These are phyloP conservation scores for Phacellophora camtschatica DNA, from an alignment of 30 jellyfish, hydroid and myxozoan species.

Conservation along the genomic window DNA sequence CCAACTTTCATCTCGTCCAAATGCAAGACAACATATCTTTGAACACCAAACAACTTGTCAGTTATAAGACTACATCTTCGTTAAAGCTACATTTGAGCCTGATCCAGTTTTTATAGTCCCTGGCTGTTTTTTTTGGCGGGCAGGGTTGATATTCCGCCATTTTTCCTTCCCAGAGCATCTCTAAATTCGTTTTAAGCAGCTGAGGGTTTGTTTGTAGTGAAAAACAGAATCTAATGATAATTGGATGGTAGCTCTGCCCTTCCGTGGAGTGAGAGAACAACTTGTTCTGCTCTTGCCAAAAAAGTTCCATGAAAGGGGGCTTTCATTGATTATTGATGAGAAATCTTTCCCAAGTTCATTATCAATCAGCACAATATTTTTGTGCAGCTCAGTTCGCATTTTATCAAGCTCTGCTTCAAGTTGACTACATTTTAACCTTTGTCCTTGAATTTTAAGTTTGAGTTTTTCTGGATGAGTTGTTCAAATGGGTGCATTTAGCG, in stretches of 20 bases:
- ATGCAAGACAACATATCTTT: slow-evolving; percentile 1
- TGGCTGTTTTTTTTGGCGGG: slow-evolving; percentile 64
- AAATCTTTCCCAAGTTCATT: not conserved
- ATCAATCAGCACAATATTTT: not conserved
- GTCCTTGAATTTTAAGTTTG: slow-evolving; percentile 40
- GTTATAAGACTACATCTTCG: not conserved
- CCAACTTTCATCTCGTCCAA: slow-evolving; percentile 21
- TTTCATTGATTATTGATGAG: not conserved
- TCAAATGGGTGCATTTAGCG: slow-evolving; percentile 29
- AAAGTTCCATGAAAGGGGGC: slow-evolving; percentile 74
- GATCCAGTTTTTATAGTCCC: slow-evolving; percentile 49
- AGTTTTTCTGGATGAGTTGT: slow-evolving; percentile 39
- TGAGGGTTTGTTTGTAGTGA: slow-evolving; percentile 56
- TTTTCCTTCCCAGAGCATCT: slow-evolving; percentile 23
- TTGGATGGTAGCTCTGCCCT: slow-evolving; percentile 76
- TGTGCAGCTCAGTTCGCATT: slow-evolving; percentile 24
- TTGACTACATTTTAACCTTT: slow-evolving; percentile 50
- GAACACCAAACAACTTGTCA: not conserved
- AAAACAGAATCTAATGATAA: slow-evolving; percentile 67
- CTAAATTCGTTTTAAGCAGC: slow-evolving; percentile 66
- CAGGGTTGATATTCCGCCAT: slow-evolving; percentile 35
- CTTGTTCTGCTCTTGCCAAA: slow-evolving; percentile 79
- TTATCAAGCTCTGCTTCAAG: slow-evolving; percentile 39
- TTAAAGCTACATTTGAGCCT: slow-evolving; percentile 52
- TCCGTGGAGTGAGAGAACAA: slow-evolving; percentile 5